These are phyloP conservation scores for Nysson spinosus DNA, from an alignment of 2,888 invertebrate species.

Conservation along the genomic window DNA sequence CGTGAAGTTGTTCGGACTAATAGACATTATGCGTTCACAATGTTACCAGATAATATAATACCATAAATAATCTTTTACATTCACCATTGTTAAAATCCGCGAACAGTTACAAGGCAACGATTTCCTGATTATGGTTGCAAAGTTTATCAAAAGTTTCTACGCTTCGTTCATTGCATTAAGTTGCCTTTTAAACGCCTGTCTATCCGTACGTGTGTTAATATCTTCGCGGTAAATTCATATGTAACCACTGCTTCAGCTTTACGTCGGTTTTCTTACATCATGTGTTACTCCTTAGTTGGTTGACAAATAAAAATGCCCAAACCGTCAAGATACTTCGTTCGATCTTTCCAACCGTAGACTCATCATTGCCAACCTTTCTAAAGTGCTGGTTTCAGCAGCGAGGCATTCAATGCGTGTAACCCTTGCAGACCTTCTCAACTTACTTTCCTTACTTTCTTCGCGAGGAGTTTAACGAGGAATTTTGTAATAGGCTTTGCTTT, in stretches of 20 bases:
- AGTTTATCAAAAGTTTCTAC: too few relatives aligned
- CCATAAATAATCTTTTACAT: too few relatives aligned
- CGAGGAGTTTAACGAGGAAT: background rate
- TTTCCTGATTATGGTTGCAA: too few relatives aligned
- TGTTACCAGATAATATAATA: too few relatives aligned
- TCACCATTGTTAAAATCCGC: too few relatives aligned
- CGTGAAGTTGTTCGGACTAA: too few relatives aligned
- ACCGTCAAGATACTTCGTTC: background rate
- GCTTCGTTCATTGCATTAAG: constrained; percentile 1
- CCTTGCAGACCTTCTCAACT: background rate
- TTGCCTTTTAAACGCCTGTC: background rate
- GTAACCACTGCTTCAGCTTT: background rate
- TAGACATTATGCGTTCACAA: too few relatives aligned
- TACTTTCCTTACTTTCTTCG: background rate
- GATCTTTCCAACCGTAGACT: background rate
- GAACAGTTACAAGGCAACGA: too few relatives aligned
- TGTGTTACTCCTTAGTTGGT: constrained; percentile 1
- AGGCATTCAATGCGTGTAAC: background rate
- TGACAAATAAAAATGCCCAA: constrained; percentile 8
- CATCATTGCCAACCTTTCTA: background rate
- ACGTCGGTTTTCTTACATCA: background rate
- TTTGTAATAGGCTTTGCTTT: too few relatives aligned
- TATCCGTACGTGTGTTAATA: background rate
- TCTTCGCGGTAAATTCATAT: background rate
- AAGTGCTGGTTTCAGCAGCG: background rate